A percentile compares a stretch with the other conserved stretches of the same genome.
Evolutionary conservation across 2,888 invertebrate genomes (phyloP).

Genomic region (Stenodema calcarata): DNA sequence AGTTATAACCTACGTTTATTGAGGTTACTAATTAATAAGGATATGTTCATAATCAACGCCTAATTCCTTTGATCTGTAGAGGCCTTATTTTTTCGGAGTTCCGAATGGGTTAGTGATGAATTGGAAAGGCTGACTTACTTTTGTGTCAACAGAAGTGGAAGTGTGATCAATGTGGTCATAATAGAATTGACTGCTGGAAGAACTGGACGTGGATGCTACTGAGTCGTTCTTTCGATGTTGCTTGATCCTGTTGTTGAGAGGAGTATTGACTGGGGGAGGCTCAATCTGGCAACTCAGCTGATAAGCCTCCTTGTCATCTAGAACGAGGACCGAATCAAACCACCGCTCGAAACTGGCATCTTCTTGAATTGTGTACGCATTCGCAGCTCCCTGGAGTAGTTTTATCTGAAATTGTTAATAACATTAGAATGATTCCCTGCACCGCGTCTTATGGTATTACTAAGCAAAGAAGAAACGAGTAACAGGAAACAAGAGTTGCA

Average conservation of each 20-base stretch:
- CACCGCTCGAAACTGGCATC: conserved; percentile 92
- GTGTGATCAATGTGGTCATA: conserved; percentile 72
- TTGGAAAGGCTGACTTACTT: conserved; percentile 58
- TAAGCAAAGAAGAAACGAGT: no score
- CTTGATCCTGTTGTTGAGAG: conserved; percentile 55
- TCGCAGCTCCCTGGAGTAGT: conserved; percentile 93
- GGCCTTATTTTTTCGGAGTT: no score
- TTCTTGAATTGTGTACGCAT: conserved; percentile 86
- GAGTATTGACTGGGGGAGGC: conserved; percentile 64
- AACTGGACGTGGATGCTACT: conserved; percentile 86
- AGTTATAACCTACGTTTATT: no score
- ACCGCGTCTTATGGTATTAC: no score
- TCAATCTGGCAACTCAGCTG: conserved; percentile 90
- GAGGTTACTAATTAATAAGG: no score
- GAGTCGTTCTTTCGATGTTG: conserved; percentile 92
- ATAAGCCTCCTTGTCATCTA: conserved; percentile 92
- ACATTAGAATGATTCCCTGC: no score
- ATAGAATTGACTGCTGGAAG: conserved; percentile 79
- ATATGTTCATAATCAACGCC: no score
- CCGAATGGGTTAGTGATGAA: no score
- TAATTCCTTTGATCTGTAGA: no score
- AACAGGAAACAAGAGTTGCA: no score
- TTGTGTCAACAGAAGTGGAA: conserved; percentile 77
- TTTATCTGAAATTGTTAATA: conserved; percentile 71
- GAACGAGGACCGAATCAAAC: conserved; percentile 90